Evolutionary conservation across 2,113 vertebrate genomes (phyloP), one percentile per base, ranked within the genome.

Genomic region (Octodon degus): DNA sequence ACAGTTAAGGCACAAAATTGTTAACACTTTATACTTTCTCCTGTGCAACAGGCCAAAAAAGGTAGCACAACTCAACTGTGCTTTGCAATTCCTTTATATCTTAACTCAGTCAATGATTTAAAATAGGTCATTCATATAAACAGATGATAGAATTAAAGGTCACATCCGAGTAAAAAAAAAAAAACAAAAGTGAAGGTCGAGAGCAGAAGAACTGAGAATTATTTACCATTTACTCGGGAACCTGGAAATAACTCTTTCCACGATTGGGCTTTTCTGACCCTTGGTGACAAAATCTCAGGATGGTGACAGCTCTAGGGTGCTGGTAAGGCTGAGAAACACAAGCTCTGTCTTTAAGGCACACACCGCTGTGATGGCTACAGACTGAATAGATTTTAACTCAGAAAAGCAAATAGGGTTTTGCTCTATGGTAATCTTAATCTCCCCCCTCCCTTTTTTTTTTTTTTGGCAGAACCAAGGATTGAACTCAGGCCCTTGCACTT

Each of bases 171-270:
- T 67, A 70, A 65, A 20, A 81, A 60, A 7, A 92, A 92, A 37
- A 76, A 85, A 96, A 91, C 34, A 79, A 43, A 94, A 92, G 19
- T 70, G 50, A 94, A 94, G 95, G 91, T 96, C 65, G 89, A 94
- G 72, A 91, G 37, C 37, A 89, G 58, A 62, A 95, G 67, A 50
- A 63, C 1, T 50, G 10, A 50, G 55, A 86, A 91, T 89, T 85
- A 72, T 63, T 79, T 74, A 79, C 55, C 85, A 80, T 50, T 67
- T 13, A 11, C 47, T 25, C 63, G 95, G 74, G 25, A 81, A 83
- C 63, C 37, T 67, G 37, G 43, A 40, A 89, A 83, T 81, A 93
- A 86, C 11, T 65, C 72, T 63, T 68, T 17, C 87, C 55, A 76
- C 43, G 88, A n/a, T 55, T 84, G 60, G n/a, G n/a, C 96, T 83